A percentile compares a stretch with the other conserved stretches of the same genome.
Conservation (phyloP, 2,113 vertebrate genomes). For the Tapirus terrestris region DNA sequence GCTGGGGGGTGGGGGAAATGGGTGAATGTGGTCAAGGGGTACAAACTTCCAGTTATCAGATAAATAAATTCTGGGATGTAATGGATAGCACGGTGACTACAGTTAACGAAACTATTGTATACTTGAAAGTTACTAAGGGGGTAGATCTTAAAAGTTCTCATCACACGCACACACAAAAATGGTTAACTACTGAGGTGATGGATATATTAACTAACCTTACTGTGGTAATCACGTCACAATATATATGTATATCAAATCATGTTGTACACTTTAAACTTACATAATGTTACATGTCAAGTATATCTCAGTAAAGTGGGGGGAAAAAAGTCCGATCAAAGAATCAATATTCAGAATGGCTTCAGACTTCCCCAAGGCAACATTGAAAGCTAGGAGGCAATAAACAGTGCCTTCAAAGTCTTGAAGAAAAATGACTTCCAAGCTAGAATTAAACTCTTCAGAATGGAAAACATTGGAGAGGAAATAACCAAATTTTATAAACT, state of each 20-base stretch:
- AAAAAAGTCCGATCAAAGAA: neutral
- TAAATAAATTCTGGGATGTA: neutral
- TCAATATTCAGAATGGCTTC: neutral
- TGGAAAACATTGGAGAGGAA: neutral
- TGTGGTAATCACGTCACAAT: neutral
- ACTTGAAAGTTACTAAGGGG: neutral
- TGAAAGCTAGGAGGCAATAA: neutral
- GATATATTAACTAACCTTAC: neutral
- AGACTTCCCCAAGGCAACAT: neutral
- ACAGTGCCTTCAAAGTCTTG: neutral
- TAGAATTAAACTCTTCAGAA: constrained; percentile 13
- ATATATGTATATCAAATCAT: neutral
- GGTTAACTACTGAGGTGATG: neutral
- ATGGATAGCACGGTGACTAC: neutral
- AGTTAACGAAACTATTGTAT: neutral
- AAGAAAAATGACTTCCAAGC: constrained; percentile 4
- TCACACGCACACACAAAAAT: neutral
- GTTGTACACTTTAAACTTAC: neutral
- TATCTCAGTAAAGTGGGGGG: neutral
- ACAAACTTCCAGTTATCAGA: neutral
- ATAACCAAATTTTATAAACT: neutral
- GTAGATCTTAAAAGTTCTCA: neutral
- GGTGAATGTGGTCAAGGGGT: neutral
- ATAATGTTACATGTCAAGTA: neutral
- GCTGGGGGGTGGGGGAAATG: neutral